Conservation (phyloP, 1,140 invertebrate species). For the Philotrypesis tridentata region DNA sequence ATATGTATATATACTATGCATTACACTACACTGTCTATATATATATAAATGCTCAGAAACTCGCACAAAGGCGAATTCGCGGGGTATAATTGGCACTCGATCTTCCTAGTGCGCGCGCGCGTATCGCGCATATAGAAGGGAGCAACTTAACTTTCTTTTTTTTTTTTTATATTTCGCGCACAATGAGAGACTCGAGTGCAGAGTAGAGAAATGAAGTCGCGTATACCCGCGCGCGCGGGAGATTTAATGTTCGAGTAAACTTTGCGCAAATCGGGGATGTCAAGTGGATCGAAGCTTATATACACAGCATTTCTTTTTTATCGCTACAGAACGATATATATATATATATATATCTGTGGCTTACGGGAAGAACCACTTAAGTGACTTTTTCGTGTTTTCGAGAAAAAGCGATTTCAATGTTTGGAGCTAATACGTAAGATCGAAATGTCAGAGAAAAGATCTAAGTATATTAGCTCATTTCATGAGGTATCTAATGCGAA, state of each 20-base stretch:
- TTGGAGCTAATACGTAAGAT: too few species aligned
- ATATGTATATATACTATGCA: not conserved
- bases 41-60: not conserved
- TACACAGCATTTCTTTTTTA: not conserved
- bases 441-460: too few species aligned
- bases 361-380: too few species aligned
- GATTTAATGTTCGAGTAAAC: slow-evolving; percentile 12
- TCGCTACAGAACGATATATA: too few species aligned
- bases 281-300: not conserved
- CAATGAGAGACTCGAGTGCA: not conserved
- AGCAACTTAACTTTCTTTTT: not conserved
- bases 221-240: not conserved
- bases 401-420: too few species aligned
- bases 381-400: too few species aligned
- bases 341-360: too few species aligned
- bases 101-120: not conserved
- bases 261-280: slow-evolving; percentile 23
- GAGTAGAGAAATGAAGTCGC: too few species aligned
- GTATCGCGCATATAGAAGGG: not conserved
- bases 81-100: slow-evolving; percentile 24
- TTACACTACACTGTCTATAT: too few species aligned
- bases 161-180: not conserved
- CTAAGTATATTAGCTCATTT: too few species aligned
- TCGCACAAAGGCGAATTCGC: slow-evolving; percentile 24
- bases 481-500: too few species aligned